Evolutionary conservation across 2,888 invertebrate species (phyloP), one percentile per base, ranked within the genome.

Genomic region (Leucozona laternaria): DNA sequence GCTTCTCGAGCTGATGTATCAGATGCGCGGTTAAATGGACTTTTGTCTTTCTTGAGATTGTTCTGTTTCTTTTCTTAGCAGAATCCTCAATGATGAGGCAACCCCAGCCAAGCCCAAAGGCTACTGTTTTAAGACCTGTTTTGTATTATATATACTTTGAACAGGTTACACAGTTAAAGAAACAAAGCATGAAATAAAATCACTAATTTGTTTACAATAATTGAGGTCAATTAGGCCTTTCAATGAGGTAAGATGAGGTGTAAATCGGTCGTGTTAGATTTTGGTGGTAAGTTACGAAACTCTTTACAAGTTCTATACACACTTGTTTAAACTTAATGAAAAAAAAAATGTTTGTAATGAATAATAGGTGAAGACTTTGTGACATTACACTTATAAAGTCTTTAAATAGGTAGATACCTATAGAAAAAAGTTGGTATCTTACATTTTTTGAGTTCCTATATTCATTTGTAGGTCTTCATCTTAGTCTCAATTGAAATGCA

Each of bases 141-240:
- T 68, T 45, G 4, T 40, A 62, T 62, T 28, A 10, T 28, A 28
- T 28, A 10, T 25, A 55, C 11, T 43, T 40, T 17, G 7, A n/a
- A 43, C 28, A n/a, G 25, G 40, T 43, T 45, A 64, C 28, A 3
- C 43, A 53, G 13, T n/a, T 48, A 37, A 78, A 11, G 55, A 37
- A 37, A 25, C n/a, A 43, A 37, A 55, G 64, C 48, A 43, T 64
- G 13, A 60, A 78, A 53, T 40, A 5, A 70, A 40, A 48, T 37
- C 28, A 53, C 62, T 71, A 76, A 81, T 81, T 81, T 81, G 76
- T 57, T 70, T 50, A 71, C 81, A 77, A 77, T 81, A 77, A 81
- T 81, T 81, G 50, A 64, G 81, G 70, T 71, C 64, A 77, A 81
- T 81, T 81, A 70, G 15, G 31, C 6, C 7, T 68, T 22, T 68